Evolutionary conservation across 2,888 invertebrate genomes (phyloP).

Genomic region (Hirtodrosophila alboralis): DNA sequence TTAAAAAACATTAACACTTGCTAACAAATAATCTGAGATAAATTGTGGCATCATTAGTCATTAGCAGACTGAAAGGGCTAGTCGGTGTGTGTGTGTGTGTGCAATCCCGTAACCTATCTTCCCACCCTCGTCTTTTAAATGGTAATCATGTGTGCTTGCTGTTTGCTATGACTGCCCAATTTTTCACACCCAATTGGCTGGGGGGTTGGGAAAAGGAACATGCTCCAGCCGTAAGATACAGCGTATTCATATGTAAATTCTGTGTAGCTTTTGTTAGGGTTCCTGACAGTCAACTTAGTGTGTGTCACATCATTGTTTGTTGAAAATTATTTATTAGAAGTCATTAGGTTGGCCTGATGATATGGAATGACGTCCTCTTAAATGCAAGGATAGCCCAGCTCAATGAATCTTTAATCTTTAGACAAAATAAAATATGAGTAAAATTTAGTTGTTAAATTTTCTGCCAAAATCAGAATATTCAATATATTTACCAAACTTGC

Average conservation of each 20-base stretch:
- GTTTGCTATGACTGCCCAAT: conserved; percentile 48
- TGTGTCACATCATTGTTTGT: conserved; percentile 47
- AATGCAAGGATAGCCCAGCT: conserved; percentile 7
- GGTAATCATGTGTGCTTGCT: conserved; percentile 54
- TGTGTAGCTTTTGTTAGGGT: conserved; percentile 28
- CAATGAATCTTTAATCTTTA: conserved; percentile 5
- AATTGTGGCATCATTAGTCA: conserved; percentile 76
- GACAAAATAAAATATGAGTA: not conserved
- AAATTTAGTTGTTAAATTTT: no score
- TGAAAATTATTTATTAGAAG: conserved; percentile 42
- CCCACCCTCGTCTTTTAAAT: conserved; percentile 6
- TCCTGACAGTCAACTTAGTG: conserved; percentile 35
- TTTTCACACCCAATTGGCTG: conserved; percentile 47
- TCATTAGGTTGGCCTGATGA: conserved; percentile 29
- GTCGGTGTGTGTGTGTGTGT: no score
- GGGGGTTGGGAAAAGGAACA: conserved; percentile 23
- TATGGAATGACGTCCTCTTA: conserved; percentile 1
- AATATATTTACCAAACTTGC: no score
- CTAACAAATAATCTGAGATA: conserved; percentile 66
- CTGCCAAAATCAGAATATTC: no score
- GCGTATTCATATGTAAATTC: conserved; percentile 57
- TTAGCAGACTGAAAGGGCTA: conserved; percentile 55
- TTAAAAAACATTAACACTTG: conserved; percentile 71
- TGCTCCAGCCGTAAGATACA: conserved; percentile 28
- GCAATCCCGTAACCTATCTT: conserved; percentile 1